Conservation (phyloP, 2,888 invertebrate species). For the Agrotis ipsilon region DNA sequence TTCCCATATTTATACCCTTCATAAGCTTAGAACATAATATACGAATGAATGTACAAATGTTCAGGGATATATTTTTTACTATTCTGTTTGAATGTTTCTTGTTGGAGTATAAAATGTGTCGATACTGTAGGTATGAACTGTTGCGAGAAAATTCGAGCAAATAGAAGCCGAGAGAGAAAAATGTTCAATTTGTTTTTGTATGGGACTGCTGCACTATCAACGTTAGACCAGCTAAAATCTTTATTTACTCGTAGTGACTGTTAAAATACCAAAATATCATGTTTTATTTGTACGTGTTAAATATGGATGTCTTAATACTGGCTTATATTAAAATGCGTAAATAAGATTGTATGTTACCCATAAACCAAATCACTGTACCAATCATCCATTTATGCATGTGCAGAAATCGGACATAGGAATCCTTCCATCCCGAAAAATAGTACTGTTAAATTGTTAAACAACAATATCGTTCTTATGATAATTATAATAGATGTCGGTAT, state of each 20-base stretch:
- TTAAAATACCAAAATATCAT: background rate
- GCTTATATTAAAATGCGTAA: no score
- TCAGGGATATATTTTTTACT: constrained; percentile 32
- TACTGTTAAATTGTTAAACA: no score
- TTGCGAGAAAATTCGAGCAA: background rate
- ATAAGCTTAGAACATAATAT: constrained; percentile 44
- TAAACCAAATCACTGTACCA: no score
- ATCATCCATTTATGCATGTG: no score
- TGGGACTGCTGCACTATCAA: background rate
- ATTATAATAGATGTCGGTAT: no score
- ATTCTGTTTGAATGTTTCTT: constrained; percentile 26
- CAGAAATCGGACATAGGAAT: no score
- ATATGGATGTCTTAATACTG: no score
- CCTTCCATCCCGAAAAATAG: no score
- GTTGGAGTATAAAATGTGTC: background rate
- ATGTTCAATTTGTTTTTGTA: constrained; percentile 1
- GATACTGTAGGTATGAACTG: background rate
- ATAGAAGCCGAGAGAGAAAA: background rate
- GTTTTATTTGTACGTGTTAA: background rate
- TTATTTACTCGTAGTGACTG: background rate
- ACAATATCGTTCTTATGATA: no score
- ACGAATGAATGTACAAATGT: constrained; percentile 34
- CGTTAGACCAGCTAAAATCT: background rate
- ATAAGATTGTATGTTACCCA: no score
- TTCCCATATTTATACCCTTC: constrained; percentile 52